Conservation (phyloP, 2,113 vertebrate species). For the Ariopsis seemanni region DNA sequence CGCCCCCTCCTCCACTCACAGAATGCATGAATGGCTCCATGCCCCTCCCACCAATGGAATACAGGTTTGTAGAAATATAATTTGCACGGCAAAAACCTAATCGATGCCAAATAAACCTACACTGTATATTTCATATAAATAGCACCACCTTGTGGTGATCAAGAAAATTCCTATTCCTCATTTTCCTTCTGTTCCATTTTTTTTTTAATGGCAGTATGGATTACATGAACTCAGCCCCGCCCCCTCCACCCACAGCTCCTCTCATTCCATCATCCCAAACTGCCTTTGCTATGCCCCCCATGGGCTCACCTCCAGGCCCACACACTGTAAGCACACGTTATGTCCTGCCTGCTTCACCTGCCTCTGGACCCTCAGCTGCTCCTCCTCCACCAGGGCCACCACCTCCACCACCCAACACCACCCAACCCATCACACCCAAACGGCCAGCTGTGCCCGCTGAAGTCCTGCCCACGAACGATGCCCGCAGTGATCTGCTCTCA, state of each 20-base stretch:
- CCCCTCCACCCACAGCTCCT: slow-evolving; percentile 83
- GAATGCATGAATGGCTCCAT: slow-evolving; percentile 81
- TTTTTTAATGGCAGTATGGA: slow-evolving; percentile 77
- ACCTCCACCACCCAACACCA: slow-evolving; percentile 78
- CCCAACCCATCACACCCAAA: slow-evolving; percentile 79
- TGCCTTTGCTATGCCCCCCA: slow-evolving; percentile 89
- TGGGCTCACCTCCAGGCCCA: slow-evolving; percentile 71
- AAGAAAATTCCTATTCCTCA: not conserved
- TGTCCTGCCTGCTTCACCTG: slow-evolving; percentile 72
- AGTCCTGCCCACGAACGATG: slow-evolving; percentile 75
- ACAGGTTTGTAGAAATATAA: slow-evolving; percentile 73
- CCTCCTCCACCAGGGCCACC: slow-evolving; percentile 88
- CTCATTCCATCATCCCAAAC: slow-evolving; percentile 93
- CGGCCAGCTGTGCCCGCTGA: slow-evolving; percentile 70
- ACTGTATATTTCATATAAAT: slow-evolving; percentile 27
- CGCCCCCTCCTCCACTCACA: slow-evolving; percentile 84
- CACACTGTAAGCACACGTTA: slow-evolving; percentile 67
- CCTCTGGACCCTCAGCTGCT: slow-evolving; percentile 75
- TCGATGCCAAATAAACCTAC: not conserved
- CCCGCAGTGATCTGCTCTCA: slow-evolving; percentile 92
- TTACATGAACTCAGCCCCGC: slow-evolving; percentile 84
- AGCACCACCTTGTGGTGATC: slow-evolving; percentile 66
- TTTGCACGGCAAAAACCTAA: not conserved
- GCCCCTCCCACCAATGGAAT: slow-evolving; percentile 79
- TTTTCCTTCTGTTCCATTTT: slow-evolving; percentile 1